Evolutionary conservation across 2,888 invertebrate genomes (phyloP).

Genomic region (Drosophila nigritarsus): DNA sequence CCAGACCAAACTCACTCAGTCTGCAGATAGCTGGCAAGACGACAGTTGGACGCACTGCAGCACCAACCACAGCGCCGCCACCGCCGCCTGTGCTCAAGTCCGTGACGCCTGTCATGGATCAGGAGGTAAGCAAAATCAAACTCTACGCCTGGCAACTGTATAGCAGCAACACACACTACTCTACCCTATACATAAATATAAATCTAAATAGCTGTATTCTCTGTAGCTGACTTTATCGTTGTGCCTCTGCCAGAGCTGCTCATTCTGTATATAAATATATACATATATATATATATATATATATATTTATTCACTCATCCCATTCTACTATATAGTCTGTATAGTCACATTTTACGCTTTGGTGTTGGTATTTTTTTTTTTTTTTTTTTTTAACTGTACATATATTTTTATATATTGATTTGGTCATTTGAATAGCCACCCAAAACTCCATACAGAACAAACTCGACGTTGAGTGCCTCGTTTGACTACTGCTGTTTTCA

Average conservation of each 20-base stretch:
- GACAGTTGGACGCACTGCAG: conserved; percentile 58
- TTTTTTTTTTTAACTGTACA: conserved; percentile 24
- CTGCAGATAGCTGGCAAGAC: conserved; percentile 63
- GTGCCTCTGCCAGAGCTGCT: conserved; percentile 53
- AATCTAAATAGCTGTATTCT: conserved; percentile 38
- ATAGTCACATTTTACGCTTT: conserved; percentile 34
- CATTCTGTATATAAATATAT: conserved; percentile 35
- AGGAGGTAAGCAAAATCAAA: conserved; percentile 86
- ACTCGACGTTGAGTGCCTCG: conserved; percentile 22
- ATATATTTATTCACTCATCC: conserved; percentile 21
- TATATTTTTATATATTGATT: conserved; percentile 13
- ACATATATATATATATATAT: conserved; percentile 7
- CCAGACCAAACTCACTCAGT: conserved; percentile 64
- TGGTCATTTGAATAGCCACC: conserved; percentile 28
- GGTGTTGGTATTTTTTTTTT: conserved; percentile 58
- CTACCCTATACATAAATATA: conserved; percentile 24
- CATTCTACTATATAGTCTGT: conserved; percentile 16
- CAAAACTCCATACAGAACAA: conserved; percentile 51
- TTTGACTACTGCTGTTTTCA: conserved; percentile 2
- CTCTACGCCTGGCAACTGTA: conserved; percentile 26
- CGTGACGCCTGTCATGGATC: conserved; percentile 86
- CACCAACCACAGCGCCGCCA: conserved; percentile 85
- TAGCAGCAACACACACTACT: conserved; percentile 34
- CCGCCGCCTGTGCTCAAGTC: conserved; percentile 83
- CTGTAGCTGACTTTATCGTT: conserved; percentile 59